Evolutionary conservation across 2,113 vertebrate species (phyloP).

Genomic region (Hypanus sabinus): DNA sequence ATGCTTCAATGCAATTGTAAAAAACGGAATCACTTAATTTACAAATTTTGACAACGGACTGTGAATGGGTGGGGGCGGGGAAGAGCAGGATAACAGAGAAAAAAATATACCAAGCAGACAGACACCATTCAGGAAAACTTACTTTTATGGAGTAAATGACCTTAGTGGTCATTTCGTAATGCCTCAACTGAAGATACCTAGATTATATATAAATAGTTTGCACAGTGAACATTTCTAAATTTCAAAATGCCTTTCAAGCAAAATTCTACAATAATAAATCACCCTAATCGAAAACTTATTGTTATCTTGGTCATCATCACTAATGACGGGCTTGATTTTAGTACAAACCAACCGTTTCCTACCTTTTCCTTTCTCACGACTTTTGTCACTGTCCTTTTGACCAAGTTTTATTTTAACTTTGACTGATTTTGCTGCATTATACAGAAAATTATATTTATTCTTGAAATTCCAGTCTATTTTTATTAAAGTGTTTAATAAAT

Average conservation of each 20-base stretch:
- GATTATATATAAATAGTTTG: not conserved
- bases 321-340: slow-evolving; percentile 93
- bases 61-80: too few relatives aligned
- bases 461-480: not conserved
- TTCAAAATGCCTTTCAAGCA: not conserved
- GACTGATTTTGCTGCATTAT: slow-evolving; percentile 76
- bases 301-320: slow-evolving; percentile 89
- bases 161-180: not conserved
- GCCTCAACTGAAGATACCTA: not conserved
- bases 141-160: not conserved
- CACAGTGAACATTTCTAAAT: not conserved
- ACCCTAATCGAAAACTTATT: slow-evolving; percentile 62
- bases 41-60: not conserved
- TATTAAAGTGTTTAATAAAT: too few relatives aligned
- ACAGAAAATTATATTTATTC: not conserved
- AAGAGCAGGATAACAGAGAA: too few relatives aligned
- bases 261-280: not conserved
- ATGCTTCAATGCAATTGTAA: not conserved
- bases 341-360: slow-evolving; percentile 82
- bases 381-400: slow-evolving; percentile 72
- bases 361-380: slow-evolving; percentile 78
- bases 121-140: not conserved
- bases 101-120: not conserved
- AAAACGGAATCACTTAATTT: not conserved
- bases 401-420: slow-evolving; percentile 94